A percentile compares a stretch with the other conserved stretches of the same genome.
These are phyloP conservation scores for Drosophila hawaiiensis DNA, from an alignment of 2,888 invertebrate genomes.

Conservation along the genomic window DNA sequence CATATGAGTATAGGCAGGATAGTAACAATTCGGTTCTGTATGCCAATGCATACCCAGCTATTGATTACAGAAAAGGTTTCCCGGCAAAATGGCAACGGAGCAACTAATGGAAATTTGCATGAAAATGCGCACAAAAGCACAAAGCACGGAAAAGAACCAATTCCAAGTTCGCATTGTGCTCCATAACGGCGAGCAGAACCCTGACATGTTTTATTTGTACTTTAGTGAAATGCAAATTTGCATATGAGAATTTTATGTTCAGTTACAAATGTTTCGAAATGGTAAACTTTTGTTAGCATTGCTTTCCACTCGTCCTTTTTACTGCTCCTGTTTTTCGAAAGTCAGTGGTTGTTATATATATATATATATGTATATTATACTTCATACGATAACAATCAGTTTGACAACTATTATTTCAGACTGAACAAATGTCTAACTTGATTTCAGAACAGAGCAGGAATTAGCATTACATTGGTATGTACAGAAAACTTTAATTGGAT, in stretches of 20 bases:
- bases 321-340: conserved; percentile 2
- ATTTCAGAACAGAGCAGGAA: conserved; percentile 12
- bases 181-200: conserved; percentile 9
- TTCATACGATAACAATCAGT: conserved; percentile 45
- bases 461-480: conserved; percentile 50
- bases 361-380: conserved; percentile 9
- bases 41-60: conserved; percentile 20
- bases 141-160: conserved; percentile 44
- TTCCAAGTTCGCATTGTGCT: conserved; percentile 13
- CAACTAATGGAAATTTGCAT: conserved; percentile 64
- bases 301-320: conserved; percentile 3
- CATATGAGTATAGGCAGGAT: conserved; percentile 33
- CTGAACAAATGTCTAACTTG: conserved; percentile 26
- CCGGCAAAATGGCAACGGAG: conserved; percentile 61
- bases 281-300: conserved; percentile 38
- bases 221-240: conserved; percentile 36
- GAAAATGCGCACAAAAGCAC: conserved; percentile 72
- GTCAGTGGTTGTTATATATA: conserved; percentile 32
- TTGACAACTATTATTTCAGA: conserved; percentile 59
- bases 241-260: conserved; percentile 45
- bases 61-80: conserved; percentile 63
- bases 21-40: conserved; percentile 15
- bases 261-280: conserved; percentile 53
- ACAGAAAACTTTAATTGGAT: conserved; percentile 28
- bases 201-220: conserved; percentile 31